A percentile compares a stretch with the other conserved stretches of the same genome.
Evolutionary conservation across 2,113 vertebrate genomes (phyloP).

Genomic region (Colistium nudipinnis): DNA sequence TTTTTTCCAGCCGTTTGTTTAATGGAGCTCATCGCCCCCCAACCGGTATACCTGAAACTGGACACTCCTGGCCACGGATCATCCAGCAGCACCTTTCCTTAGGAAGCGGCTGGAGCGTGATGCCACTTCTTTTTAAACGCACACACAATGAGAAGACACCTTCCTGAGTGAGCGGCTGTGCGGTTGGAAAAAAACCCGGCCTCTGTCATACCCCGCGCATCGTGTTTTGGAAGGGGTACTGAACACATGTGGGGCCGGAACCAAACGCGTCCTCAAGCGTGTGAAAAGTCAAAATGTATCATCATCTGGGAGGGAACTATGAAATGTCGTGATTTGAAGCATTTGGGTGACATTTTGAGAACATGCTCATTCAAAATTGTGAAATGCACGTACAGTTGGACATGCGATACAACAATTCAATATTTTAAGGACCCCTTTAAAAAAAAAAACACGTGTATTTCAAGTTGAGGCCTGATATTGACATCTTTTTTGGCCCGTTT

Average conservation of each 20-base stretch:
- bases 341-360: too few relatives aligned
- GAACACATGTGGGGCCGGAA: conserved; percentile 56
- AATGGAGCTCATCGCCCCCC: conserved; percentile 83
- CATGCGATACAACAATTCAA: too few relatives aligned
- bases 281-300: conserved; percentile 56
- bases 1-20: conserved; percentile 78
- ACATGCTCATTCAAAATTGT: too few relatives aligned
- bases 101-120: conserved; percentile 80
- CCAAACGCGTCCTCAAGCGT: conserved; percentile 64
- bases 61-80: conserved; percentile 80
- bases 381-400: too few relatives aligned
- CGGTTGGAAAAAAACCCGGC: conserved; percentile 47
- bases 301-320: neutral
- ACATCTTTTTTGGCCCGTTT: too few relatives aligned
- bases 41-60: conserved; percentile 83
- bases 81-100: conserved; percentile 82
- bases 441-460: too few relatives aligned
- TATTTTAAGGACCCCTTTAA: too few relatives aligned
- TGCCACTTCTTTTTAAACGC: conserved; percentile 56
- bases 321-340: too few relatives aligned
- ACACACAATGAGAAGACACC: conserved; percentile 50
- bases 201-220: conserved; percentile 51
- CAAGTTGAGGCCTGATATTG: too few relatives aligned
- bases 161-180: conserved; percentile 63
- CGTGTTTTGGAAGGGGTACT: conserved; percentile 65